Evolutionary conservation across 2,113 vertebrate species (phyloP).

Genomic region (Gambusia holbrooki): DNA sequence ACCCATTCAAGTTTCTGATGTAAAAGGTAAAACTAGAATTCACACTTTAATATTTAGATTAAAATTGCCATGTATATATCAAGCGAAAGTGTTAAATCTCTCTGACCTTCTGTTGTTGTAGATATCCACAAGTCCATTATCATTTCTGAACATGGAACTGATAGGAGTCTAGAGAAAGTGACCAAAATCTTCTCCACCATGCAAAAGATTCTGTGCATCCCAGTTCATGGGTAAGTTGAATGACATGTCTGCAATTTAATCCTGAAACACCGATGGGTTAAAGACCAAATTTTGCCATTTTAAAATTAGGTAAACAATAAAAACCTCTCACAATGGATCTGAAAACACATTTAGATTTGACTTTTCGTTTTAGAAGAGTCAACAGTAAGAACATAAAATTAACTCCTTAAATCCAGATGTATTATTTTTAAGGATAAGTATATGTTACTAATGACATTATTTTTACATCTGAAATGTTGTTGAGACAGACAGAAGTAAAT

Average conservation of each 20-base stretch:
- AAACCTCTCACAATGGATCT: neutral
- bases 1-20: constrained; percentile 86
- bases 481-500: too few relatives aligned
- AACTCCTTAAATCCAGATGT: too few relatives aligned
- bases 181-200: constrained; percentile 88
- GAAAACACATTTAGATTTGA: neutral
- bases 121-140: constrained; percentile 90
- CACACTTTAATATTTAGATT: neutral
- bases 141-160: constrained; percentile 88
- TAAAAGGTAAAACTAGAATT: constrained; percentile 79
- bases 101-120: constrained; percentile 53
- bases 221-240: constrained; percentile 86
- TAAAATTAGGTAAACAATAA: neutral
- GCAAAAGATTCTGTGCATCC: constrained; percentile 88
- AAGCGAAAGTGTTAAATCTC: neutral
- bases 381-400: too few relatives aligned
- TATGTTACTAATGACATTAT: too few relatives aligned
- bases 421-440: too few relatives aligned
- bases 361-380: too few relatives aligned
- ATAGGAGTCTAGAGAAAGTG: constrained; percentile 82
- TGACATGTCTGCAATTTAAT: neutral
- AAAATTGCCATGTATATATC: neutral
- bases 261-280: neutral
- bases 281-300: neutral
- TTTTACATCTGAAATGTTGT: too few relatives aligned